These are phyloP conservation scores for Meliscaeva auricollis DNA, from an alignment of 2,888 invertebrate genomes.

Conservation along the genomic window DNA sequence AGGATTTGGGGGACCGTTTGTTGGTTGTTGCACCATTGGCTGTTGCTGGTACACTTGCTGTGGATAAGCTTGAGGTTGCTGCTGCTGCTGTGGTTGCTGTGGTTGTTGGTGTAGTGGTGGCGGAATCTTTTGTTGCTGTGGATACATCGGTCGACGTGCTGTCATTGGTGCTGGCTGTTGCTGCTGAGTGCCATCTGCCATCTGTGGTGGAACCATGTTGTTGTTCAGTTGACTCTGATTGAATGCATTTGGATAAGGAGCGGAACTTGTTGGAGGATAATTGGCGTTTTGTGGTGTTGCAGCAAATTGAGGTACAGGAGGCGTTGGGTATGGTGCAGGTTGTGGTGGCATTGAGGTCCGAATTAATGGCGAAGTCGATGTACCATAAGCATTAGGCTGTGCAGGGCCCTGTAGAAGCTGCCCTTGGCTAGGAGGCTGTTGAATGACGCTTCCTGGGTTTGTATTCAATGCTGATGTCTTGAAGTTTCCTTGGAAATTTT, in stretches of 20 bases:
- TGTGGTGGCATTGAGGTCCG: conserved; percentile 51
- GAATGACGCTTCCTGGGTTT: conserved; percentile 35
- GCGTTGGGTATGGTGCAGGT: conserved; percentile 48
- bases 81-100: conserved; percentile 62
- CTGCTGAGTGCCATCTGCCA: conserved; percentile 38
- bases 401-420: conserved; percentile 30
- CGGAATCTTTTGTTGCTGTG: conserved; percentile 75
- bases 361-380: conserved; percentile 72
- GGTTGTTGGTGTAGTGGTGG: conserved; percentile 35
- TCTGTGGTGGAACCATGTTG: conserved; percentile 69
- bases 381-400: conserved; percentile 67
- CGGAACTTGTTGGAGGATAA: conserved; percentile 71
- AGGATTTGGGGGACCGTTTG: conserved; percentile 79
- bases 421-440: conserved; percentile 48
- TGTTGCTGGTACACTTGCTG: conserved; percentile 76
- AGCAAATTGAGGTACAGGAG: conserved; percentile 62
- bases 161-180: conserved; percentile 48
- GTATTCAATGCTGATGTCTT: conserved; percentile 78
- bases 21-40: conserved; percentile 74
- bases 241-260: conserved; percentile 52
- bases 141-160: conserved; percentile 77
- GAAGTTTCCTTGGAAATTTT: conserved; percentile 77
- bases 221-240: conserved; percentile 79
- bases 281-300: conserved; percentile 72
- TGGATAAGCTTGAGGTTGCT: conserved; percentile 71